Conservation (phyloP, 2,113 vertebrate genomes). For the Plotosus lineatus region DNA sequence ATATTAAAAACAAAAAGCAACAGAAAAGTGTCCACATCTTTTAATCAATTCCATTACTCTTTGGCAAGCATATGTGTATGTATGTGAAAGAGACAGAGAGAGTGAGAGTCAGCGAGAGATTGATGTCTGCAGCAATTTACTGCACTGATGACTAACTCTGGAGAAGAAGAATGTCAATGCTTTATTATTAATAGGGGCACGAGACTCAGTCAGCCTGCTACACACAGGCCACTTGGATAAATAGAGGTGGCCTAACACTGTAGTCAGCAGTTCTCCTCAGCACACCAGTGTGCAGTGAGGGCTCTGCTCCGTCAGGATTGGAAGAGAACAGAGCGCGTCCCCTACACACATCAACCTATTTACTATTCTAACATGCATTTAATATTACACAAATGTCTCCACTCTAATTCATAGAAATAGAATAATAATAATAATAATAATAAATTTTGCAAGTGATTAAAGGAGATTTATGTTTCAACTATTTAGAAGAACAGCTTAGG, state of each 20-base stretch:
- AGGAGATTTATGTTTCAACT: not conserved
- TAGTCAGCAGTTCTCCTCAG: conserved; percentile 46
- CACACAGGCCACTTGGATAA: conserved; percentile 54
- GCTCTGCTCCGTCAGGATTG: not conserved
- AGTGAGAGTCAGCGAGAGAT: conserved; percentile 24
- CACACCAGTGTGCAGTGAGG: not conserved
- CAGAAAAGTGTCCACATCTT: not conserved
- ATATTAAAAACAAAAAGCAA: conserved; percentile 23
- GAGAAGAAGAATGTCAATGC: conserved; percentile 43
- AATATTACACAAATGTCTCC: not conserved
- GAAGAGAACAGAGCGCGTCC: not conserved
- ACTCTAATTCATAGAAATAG: not conserved
- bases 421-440: not conserved
- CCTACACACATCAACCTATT: not conserved
- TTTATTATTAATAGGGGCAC: conserved; percentile 49
- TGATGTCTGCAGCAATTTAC: conserved; percentile 39
- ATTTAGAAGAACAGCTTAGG: not conserved
- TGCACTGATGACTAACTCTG: conserved; percentile 25
- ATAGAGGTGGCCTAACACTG: conserved; percentile 42
- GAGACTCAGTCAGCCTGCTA: conserved; percentile 47
- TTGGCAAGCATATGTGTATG: not conserved
- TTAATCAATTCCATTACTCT: not conserved
- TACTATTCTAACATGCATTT: not conserved
- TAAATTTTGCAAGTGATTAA: no score
- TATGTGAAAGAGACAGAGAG: conserved; percentile 6